Evolutionary conservation across 2,888 invertebrate species (phyloP).

Genomic region (Machimus rusticus): DNA sequence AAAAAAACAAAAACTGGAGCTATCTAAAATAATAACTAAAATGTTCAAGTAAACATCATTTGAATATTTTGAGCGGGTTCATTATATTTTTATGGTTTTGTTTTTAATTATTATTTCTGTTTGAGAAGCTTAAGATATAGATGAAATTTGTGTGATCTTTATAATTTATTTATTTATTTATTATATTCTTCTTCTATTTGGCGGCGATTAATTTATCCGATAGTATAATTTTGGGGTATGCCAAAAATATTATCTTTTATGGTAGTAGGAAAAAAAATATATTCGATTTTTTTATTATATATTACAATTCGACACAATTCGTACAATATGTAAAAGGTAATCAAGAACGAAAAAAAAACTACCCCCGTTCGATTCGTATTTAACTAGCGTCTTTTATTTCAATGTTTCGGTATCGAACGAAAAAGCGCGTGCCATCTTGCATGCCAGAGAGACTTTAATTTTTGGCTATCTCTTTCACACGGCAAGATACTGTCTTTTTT

Average conservation of each 20-base stretch:
- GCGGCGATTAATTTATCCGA: background rate
- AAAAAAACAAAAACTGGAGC: no score
- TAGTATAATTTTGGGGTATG: background rate
- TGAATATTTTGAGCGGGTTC: background rate
- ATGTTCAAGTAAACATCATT: background rate
- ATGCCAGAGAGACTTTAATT: slow-evolving; percentile 1
- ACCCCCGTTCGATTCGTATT: background rate
- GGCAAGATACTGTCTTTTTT: background rate
- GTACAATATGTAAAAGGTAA: background rate
- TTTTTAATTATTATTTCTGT: no score
- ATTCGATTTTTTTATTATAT: no score
- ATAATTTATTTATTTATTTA: no score
- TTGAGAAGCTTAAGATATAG: no score
- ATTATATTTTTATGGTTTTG: background rate
- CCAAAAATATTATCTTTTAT: no score
- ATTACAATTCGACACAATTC: background rate
- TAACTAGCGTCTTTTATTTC: slow-evolving; percentile 16
- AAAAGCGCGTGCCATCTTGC: slow-evolving; percentile 41
- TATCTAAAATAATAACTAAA: background rate
- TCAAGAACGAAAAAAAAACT: background rate
- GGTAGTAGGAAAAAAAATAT: background rate
- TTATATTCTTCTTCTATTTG: background rate
- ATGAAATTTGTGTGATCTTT: background rate
- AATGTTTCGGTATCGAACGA: slow-evolving; percentile 39
- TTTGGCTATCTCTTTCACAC: background rate